Percentiles rank a stretch among this genome's conserved stretches.
Evolutionary conservation across 2,113 vertebrate species (phyloP).

Genomic region (Echinops telfairi): DNA sequence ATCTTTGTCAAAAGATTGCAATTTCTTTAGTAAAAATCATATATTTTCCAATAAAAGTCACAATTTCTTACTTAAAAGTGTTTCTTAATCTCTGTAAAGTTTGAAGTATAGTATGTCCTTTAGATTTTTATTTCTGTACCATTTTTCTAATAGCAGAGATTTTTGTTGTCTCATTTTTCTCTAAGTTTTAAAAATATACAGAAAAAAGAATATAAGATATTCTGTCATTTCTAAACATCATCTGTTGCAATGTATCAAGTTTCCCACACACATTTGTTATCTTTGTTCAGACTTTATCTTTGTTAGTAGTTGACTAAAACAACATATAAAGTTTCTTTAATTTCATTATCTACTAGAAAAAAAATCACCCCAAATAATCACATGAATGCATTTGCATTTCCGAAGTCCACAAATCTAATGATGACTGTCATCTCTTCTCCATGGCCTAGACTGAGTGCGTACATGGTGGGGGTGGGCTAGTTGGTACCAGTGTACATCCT

Average conservation of each 20-base stretch:
- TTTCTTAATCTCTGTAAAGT: conserved; percentile 25
- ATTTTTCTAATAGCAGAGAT: conserved; percentile 24
- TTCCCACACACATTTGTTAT: neutral
- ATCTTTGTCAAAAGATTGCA: neutral
- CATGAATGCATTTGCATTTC: neutral
- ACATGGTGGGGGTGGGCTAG: neutral
- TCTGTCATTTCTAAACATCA: neutral
- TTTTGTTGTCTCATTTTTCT: conserved; percentile 65
- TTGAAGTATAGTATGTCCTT: neutral
- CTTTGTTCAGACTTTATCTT: conserved; percentile 34
- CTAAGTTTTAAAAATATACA: conserved; percentile 23
- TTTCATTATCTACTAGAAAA: neutral
- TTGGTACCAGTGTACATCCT: neutral
- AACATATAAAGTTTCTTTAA: neutral
- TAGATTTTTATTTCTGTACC: conserved; percentile 15
- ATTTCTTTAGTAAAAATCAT: conserved; percentile 14
- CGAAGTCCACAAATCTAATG: neutral
- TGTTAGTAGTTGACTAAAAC: neutral
- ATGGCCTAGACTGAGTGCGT: neutral
- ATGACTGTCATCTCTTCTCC: neutral
- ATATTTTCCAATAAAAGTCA: conserved; percentile 10
- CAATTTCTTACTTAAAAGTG: neutral
- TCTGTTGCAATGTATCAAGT: conserved; percentile 3
- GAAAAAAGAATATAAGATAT: conserved; percentile 16
- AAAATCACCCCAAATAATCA: neutral